Percentiles rank a stretch among this genome's conserved stretches.
phyloP scores from a whole-genome alignment of 2,888 invertebrate genomes.

The Lingula anatina region DNA sequence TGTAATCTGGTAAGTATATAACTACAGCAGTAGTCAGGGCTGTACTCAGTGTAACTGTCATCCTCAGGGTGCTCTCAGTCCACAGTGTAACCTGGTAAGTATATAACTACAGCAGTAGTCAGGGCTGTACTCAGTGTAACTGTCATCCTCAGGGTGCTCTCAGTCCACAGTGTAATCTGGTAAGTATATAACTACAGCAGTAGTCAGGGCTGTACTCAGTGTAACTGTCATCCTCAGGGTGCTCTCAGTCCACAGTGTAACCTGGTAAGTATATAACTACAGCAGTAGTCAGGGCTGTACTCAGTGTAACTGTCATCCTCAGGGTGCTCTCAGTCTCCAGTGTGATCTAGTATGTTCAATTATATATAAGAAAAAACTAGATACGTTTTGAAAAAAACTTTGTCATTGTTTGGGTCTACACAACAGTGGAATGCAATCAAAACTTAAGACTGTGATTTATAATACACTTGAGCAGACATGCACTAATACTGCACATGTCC shows the following conservation, averaged over 20 bases:
- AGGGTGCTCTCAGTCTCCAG: constrained; percentile 9
- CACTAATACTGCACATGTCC: too few species aligned
- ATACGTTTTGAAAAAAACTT: too few species aligned
- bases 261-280: constrained; percentile 19
- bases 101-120: too few species aligned
- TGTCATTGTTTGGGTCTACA: too few species aligned
- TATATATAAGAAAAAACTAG: too few species aligned
- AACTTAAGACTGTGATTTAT: too few species aligned
- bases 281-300: too few species aligned
- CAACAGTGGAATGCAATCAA: too few species aligned
- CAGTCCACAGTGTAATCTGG: constrained; percentile 15
- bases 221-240: constrained; percentile 18
- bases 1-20: constrained; percentile 23
- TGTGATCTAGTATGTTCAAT: constrained; percentile 23
- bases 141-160: constrained; percentile 16
- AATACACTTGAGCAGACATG: too few species aligned
- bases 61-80: constrained; percentile 9
- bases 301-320: constrained; percentile 17
- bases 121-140: constrained; percentile 18
- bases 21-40: constrained; percentile 17
- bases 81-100: constrained; percentile 19
- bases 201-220: too few species aligned
- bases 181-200: too few species aligned
- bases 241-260: constrained; percentile 13
- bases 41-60: constrained; percentile 22